A percentile compares a stretch with the other conserved stretches of the same genome.
phyloP scores from a whole-genome alignment of 35 echinoderm and acorn worm species.

The Ophioderma brevispina region DNA sequence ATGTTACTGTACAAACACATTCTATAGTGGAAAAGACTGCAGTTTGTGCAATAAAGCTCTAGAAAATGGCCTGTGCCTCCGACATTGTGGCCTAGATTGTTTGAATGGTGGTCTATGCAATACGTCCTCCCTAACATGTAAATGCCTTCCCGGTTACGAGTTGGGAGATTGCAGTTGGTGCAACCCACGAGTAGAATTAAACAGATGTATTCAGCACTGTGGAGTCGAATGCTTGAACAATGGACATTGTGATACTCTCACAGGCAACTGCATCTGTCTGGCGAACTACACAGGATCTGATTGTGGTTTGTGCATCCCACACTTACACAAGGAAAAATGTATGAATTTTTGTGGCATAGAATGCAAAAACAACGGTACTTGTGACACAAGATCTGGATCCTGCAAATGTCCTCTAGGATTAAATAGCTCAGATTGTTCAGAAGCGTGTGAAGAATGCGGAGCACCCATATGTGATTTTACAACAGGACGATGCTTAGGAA shows the following conservation, averaged over 20 bases:
- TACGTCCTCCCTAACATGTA: not conserved
- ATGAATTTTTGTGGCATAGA: not conserved
- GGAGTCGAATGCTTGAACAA: not conserved
- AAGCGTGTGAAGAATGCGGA: not conserved
- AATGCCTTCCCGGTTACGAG: not conserved
- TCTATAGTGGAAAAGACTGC: not conserved
- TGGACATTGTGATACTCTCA: not conserved
- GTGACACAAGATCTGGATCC: not conserved
- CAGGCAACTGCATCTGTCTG: not conserved
- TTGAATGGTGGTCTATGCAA: not conserved
- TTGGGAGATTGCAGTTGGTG: not conserved
- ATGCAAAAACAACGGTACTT: not conserved
- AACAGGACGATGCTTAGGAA: too few species aligned
- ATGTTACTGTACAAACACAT: not conserved
- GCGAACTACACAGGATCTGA: not conserved
- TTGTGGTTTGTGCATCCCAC: not conserved
- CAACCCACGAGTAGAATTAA: not conserved
- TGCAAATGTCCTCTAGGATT: not conserved
- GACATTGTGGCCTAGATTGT: not conserved
- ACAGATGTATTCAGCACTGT: not conserved
- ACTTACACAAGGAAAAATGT: not conserved
- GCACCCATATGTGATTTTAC: not conserved
- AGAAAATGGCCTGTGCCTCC: not conserved
- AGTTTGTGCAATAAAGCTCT: not conserved
- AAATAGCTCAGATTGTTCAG: not conserved